Percentiles rank a stretch among this genome's conserved stretches.
Evolutionary conservation across 2,797 vertebrate genomes (phyloP).

Genomic region (Meda fulgida): DNA sequence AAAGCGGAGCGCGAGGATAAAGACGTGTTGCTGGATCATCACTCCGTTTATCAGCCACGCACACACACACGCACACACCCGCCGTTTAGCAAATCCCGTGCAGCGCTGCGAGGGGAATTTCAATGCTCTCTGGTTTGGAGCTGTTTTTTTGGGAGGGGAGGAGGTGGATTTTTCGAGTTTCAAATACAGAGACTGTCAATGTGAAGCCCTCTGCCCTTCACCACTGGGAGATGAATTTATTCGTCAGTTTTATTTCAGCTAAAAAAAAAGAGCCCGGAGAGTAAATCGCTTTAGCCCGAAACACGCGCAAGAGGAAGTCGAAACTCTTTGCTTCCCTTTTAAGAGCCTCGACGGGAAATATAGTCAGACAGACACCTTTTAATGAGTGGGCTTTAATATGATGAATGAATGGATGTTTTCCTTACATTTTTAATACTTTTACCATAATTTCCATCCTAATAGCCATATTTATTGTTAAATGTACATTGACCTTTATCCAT

Average conservation of each 20-base stretch:
- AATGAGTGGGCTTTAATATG: conserved; percentile 17
- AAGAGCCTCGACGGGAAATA: conserved; percentile 1
- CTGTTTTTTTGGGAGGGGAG: conserved; percentile 20
- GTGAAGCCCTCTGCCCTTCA: conserved; percentile 35
- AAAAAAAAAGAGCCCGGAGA: conserved; percentile 32
- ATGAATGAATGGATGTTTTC: neutral
- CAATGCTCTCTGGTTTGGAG: conserved; percentile 40
- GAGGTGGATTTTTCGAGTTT: conserved; percentile 29
- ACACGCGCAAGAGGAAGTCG: neutral
- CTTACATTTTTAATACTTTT: neutral
- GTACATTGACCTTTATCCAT: neutral
- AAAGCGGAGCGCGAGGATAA: conserved; percentile 75
- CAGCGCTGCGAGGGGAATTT: conserved; percentile 51
- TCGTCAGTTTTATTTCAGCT: conserved; percentile 28
- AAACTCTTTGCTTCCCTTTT: conserved; percentile 10
- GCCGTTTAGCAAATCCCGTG: conserved; percentile 41
- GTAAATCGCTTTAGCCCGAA: conserved; percentile 31
- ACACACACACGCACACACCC: conserved; percentile 55
- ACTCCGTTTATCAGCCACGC: conserved; percentile 61
- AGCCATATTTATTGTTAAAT: neutral
- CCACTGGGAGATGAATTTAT: conserved; percentile 13
- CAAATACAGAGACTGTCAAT: conserved; percentile 33
- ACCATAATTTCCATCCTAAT: neutral
- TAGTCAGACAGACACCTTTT: conserved; percentile 23
- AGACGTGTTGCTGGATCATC: conserved; percentile 66